Evolutionary conservation across 2,888 invertebrate species (phyloP).

Genomic region (Athalia rosae): DNA sequence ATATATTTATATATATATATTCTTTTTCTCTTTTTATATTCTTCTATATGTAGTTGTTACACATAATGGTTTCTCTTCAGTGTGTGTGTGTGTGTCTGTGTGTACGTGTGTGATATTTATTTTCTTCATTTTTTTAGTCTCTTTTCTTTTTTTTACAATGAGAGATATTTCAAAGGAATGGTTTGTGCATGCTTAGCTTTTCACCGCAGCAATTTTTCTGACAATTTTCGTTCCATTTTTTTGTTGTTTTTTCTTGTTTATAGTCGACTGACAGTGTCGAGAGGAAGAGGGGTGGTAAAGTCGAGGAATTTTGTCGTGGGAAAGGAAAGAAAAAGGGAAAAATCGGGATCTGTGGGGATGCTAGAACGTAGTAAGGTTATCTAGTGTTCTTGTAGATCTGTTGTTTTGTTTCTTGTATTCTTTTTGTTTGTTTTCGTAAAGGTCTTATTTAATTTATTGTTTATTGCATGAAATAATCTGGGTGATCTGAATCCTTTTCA

Average conservation of each 20-base stretch:
- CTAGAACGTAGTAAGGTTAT: neutral
- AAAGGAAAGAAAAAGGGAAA: constrained; percentile 45
- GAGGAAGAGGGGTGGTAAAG: too few species aligned
- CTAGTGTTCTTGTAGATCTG: neutral
- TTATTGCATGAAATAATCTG: constrained; percentile 98
- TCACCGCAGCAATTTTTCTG: neutral
- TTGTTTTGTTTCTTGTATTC: neutral
- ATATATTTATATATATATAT: constrained; percentile 16
- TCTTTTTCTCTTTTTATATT: constrained; percentile 45
- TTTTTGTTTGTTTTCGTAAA: neutral
- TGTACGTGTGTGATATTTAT: neutral
- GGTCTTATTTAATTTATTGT: neutral
- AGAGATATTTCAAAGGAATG: neutral
- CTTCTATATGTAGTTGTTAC: neutral
- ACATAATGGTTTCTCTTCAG: neutral
- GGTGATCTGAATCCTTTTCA: constrained; percentile 97
- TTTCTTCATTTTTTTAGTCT: constrained; percentile 48
- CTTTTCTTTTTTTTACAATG: constrained; percentile 46
- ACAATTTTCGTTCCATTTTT: constrained; percentile 4
- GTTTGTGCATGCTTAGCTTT: neutral
- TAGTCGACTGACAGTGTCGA: constrained; percentile 48
- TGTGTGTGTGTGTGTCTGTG: neutral
- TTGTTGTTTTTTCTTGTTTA: constrained; percentile 64
- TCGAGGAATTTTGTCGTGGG: too few species aligned
- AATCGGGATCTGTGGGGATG: constrained; percentile 3